phyloP scores from a whole-genome alignment of 2,113 vertebrate species.

The Paramormyrops kingsleyae region DNA sequence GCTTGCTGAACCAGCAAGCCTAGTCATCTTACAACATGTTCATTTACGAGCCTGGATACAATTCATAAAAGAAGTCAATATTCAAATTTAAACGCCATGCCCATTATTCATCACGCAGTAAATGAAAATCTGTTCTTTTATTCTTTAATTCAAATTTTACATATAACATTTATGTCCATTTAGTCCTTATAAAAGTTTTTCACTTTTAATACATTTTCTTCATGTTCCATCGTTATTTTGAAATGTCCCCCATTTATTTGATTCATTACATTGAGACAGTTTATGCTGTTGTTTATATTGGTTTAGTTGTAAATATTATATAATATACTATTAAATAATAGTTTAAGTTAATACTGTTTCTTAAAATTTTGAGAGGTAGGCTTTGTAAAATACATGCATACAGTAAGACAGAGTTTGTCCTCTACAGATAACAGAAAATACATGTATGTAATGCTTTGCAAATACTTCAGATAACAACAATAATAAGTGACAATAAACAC shows the following conservation, averaged over 20 bases:
- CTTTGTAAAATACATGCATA: background rate
- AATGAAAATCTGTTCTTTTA: background rate
- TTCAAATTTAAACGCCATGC: background rate
- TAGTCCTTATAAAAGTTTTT: background rate
- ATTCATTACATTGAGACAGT: background rate
- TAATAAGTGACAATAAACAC: background rate
- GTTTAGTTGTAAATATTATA: background rate
- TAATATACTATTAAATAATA: background rate
- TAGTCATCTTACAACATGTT: background rate
- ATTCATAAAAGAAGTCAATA: background rate
- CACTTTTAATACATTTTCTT: background rate
- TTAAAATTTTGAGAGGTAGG: background rate
- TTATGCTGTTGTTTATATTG: background rate
- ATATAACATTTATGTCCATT: background rate
- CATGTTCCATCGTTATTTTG: background rate
- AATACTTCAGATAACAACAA: background rate
- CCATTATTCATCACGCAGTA: background rate
- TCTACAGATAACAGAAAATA: background rate
- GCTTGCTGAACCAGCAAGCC: background rate
- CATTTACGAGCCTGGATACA: background rate
- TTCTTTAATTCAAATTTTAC: background rate
- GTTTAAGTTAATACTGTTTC: too few species aligned
- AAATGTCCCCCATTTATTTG: background rate
- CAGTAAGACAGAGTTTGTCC: background rate
- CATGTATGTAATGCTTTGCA: background rate